phyloP scores from a whole-genome alignment of 2,113 vertebrate genomes.

The Bufo gargarizans region DNA sequence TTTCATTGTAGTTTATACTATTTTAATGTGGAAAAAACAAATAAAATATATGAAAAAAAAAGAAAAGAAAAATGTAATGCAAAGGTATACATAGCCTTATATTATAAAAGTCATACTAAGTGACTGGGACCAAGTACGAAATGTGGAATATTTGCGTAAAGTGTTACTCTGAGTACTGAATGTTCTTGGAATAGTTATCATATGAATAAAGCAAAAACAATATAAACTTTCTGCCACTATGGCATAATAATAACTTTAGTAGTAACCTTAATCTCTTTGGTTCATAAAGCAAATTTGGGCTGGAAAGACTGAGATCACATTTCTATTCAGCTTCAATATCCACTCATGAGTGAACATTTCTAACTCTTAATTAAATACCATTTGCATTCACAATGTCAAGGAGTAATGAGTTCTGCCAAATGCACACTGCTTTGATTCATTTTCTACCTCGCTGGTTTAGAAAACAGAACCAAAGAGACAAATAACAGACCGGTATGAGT shows the following conservation, averaged over 20 bases:
- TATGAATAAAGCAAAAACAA: background rate
- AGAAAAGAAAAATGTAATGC: too few relatives aligned
- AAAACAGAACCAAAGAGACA: conserved; percentile 33
- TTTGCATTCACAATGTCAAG: conserved; percentile 42
- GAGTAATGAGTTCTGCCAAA: conserved; percentile 51
- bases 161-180: background rate
- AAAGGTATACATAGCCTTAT: background rate
- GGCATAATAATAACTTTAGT: background rate
- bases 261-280: background rate
- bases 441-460: conserved; percentile 47
- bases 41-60: too few relatives aligned
- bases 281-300: background rate
- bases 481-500: conserved; percentile 20
- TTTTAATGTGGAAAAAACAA: too few relatives aligned
- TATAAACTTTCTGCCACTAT: background rate
- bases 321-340: conserved; percentile 30
- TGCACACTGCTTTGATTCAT: conserved; percentile 35
- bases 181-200: background rate
- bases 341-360: conserved; percentile 36
- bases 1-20: too few relatives aligned
- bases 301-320: conserved; percentile 38
- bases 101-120: background rate
- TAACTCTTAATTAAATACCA: conserved; percentile 45
- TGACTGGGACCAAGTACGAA: background rate
- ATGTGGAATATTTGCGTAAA: background rate